phyloP scores from a whole-genome alignment of 2,888 invertebrate species.

The Galeruca laticollis region DNA sequence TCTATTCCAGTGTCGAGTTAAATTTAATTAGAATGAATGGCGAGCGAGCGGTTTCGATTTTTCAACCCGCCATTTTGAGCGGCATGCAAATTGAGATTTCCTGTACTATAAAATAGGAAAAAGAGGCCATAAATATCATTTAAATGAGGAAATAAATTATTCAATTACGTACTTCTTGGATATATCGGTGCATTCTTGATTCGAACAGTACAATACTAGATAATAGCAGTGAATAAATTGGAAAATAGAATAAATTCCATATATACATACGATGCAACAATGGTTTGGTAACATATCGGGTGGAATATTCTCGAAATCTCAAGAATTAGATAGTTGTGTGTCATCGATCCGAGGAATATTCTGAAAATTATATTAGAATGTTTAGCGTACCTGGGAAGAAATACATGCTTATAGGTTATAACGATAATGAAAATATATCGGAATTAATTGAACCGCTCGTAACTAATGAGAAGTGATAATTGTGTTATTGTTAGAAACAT shows the following conservation, averaged over 20 bases:
- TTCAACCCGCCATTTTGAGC: slow-evolving; percentile 39
- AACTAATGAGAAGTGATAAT: too few relatives aligned
- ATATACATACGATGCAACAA: slow-evolving; percentile 11
- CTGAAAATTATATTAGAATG: neutral
- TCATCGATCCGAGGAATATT: neutral
- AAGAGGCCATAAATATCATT: slow-evolving; percentile 53
- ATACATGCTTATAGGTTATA: too few relatives aligned
- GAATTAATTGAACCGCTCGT: too few relatives aligned
- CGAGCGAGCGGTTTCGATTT: slow-evolving; percentile 35
- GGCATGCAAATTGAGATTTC: slow-evolving; percentile 52
- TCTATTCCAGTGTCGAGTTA: slow-evolving; percentile 31
- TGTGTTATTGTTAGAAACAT: too few relatives aligned
- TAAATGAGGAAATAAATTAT: slow-evolving; percentile 57
- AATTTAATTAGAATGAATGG: slow-evolving; percentile 43
- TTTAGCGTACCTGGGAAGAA: neutral
- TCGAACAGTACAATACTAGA: slow-evolving; percentile 48
- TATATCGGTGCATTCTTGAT: slow-evolving; percentile 51
- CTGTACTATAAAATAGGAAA: slow-evolving; percentile 49
- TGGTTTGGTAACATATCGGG: neutral
- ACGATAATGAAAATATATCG: too few relatives aligned
- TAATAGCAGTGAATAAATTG: slow-evolving; percentile 48
- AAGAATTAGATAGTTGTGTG: neutral
- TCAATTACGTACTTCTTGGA: slow-evolving; percentile 53
- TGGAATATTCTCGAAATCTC: neutral
- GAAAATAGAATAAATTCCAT: slow-evolving; percentile 35